phyloP scores from a whole-genome alignment of 2,797 vertebrate species.

The Tokudaia tokunoshimensis region DNA sequence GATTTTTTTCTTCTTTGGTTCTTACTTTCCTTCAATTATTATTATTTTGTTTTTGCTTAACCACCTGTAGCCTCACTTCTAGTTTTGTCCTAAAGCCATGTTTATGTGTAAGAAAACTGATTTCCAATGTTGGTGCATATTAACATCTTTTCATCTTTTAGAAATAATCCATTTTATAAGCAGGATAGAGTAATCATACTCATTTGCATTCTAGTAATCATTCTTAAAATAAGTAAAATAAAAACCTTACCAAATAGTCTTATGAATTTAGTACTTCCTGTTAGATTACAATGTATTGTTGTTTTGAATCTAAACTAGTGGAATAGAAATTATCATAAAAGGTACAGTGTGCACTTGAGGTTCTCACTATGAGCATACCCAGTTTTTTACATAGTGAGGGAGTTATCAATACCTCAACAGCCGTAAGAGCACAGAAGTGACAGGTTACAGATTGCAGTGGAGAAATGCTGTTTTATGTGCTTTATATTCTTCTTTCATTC shows the following conservation, averaged over 20 bases:
- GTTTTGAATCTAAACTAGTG: slow-evolving; percentile 7
- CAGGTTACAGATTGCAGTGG: background rate
- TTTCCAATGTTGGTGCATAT: background rate
- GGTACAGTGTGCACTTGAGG: background rate
- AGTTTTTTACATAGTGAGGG: background rate
- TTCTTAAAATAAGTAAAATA: slow-evolving; percentile 16
- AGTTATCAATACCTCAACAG: background rate
- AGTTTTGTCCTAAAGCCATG: background rate
- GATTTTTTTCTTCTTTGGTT: no score
- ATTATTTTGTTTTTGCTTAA: background rate
- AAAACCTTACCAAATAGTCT: slow-evolving; percentile 3
- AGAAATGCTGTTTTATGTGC: background rate
- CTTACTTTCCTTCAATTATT: background rate
- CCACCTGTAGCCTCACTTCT: background rate
- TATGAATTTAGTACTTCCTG: slow-evolving; percentile 11
- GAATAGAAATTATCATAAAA: slow-evolving; percentile 32
- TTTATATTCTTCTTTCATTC: slow-evolving; percentile 3
- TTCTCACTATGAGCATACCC: background rate
- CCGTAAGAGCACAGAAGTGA: background rate
- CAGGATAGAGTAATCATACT: background rate
- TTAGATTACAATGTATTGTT: slow-evolving; percentile 14
- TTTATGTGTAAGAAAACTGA: slow-evolving; percentile 17
- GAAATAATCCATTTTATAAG: slow-evolving; percentile 5
- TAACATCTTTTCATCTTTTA: slow-evolving; percentile 11
- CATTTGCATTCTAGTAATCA: slow-evolving; percentile 33